Evolutionary conservation across 2,888 invertebrate species (phyloP).

Genomic region (Aleiodes leptofemur): DNA sequence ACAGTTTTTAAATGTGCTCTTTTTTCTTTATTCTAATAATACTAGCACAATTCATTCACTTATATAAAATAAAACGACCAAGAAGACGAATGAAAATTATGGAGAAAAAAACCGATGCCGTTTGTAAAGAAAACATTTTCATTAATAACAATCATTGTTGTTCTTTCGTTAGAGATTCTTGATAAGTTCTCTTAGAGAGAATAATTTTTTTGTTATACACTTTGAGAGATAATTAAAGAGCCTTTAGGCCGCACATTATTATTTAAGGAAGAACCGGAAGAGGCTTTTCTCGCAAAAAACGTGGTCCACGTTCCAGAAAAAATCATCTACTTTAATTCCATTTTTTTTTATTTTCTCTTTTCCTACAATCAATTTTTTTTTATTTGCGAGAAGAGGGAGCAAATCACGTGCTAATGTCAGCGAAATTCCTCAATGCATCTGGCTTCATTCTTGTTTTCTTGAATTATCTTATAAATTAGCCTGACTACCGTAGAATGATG

Average conservation of each 20-base stretch:
- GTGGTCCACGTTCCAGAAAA: constrained; percentile 31
- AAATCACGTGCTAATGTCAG: not conserved
- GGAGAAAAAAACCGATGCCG: not conserved
- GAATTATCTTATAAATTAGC: constrained; percentile 64
- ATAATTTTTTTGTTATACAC: not conserved
- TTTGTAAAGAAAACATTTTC: constrained; percentile 10
- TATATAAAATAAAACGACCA: constrained; percentile 27
- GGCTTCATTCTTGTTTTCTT: not conserved
- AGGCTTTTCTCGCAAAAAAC: constrained; percentile 18
- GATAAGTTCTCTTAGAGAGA: constrained; percentile 7
- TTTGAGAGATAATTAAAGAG: not conserved
- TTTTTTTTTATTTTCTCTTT: not conserved
- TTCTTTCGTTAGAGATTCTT: constrained; percentile 10
- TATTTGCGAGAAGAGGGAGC: constrained; percentile 6
- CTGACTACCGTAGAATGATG: constrained; percentile 78
- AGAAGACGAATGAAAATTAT: not conserved
- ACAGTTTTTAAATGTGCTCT: constrained; percentile 4
- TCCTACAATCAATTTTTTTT: not conserved
- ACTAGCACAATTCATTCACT: constrained; percentile 23
- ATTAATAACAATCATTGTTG: constrained; percentile 27
- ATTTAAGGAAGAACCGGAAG: constrained; percentile 19
- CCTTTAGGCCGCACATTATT: constrained; percentile 23
- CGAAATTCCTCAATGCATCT: not conserved
- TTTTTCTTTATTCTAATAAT: constrained; percentile 15
- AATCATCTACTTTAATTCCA: not conserved